A percentile compares a stretch with the other conserved stretches of the same genome.
Conservation (phyloP, 2,797 vertebrate species). For the Sebastes flavidus region DNA sequence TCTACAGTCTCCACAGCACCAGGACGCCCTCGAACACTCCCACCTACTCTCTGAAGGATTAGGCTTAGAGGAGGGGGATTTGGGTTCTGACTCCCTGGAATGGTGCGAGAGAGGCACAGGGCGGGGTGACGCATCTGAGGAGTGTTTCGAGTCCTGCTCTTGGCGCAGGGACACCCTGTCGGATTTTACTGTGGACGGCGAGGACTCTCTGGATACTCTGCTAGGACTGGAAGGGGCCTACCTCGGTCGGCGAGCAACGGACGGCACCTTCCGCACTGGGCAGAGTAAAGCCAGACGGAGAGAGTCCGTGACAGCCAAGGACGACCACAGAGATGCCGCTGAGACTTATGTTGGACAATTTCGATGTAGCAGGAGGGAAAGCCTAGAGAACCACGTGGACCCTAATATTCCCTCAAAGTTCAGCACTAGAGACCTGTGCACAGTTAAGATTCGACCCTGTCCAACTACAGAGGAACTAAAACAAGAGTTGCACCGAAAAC, state of each 20-base stretch:
- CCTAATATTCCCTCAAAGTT: not conserved
- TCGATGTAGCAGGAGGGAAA: conserved; percentile 35
- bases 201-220: conserved; percentile 45
- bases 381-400: conserved; percentile 26
- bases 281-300: conserved; percentile 43
- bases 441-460: not conserved
- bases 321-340: conserved; percentile 19
- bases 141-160: conserved; percentile 81
- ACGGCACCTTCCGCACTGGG: conserved; percentile 2
- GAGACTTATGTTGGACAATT: conserved; percentile 10
- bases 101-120: conserved; percentile 51
- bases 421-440: not conserved
- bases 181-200: conserved; percentile 66
- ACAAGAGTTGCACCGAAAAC: not conserved
- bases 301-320: conserved; percentile 30
- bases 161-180: conserved; percentile 82
- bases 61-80: conserved; percentile 72
- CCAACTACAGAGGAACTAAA: conserved; percentile 7
- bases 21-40: conserved; percentile 78
- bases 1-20: conserved; percentile 73
- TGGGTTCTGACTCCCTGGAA: conserved; percentile 65
- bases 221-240: conserved; percentile 36
- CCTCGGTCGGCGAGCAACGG: not conserved
- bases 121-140: conserved; percentile 66
- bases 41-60: conserved; percentile 70